Evolutionary conservation across 1,140 invertebrate genomes (phyloP), one percentile per base, ranked within the genome.

Genomic region (Leptopilina clavipes): DNA sequence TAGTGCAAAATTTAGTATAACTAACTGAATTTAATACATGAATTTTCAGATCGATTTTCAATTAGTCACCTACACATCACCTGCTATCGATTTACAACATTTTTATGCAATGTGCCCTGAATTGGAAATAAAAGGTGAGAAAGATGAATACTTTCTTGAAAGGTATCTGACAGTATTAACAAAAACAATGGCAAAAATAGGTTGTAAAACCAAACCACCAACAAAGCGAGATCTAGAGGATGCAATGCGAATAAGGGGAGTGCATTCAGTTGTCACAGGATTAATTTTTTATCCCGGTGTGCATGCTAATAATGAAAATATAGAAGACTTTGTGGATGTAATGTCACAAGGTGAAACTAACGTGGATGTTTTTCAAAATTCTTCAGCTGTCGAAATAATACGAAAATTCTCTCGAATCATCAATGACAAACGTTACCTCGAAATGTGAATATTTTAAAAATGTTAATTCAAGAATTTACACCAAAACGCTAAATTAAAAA

Each of bases 31-130:
- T 31, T 5, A 31, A 31, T 31, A 31, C n/a, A n/a, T 40, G 8
- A 40, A 40, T 7, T 40, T 52, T 17, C 17, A 52, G 48, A 17
- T 52, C 48, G 48, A 52, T 52, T 52, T 17, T 52, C 48, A 52
- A 52, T 52, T 52, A 52, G 17, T 52, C 6, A 2, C 1, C 7
- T 89, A 88, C 70, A 85, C 85, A 1, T 91, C 89, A 37, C 90
- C 90, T 1, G 90, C 84, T 1, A 82, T 91, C 1, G 91, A 92
- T 77, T 52, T 92, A 3, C 78, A 89, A 6, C 91, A 91, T 70
- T 91, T 91, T 54, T 77, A 91, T 37, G 85, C 85, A 56, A 89
- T 86, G 6, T 90, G 89, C 76, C 85, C 86, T 0, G 80, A 82
- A 7, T 40, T 78, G 1, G 70, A 76, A 0, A 7, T 88, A 0